Evolutionary conservation across 2,888 invertebrate genomes (phyloP).

Genomic region (Apocheima hispidaria): DNA sequence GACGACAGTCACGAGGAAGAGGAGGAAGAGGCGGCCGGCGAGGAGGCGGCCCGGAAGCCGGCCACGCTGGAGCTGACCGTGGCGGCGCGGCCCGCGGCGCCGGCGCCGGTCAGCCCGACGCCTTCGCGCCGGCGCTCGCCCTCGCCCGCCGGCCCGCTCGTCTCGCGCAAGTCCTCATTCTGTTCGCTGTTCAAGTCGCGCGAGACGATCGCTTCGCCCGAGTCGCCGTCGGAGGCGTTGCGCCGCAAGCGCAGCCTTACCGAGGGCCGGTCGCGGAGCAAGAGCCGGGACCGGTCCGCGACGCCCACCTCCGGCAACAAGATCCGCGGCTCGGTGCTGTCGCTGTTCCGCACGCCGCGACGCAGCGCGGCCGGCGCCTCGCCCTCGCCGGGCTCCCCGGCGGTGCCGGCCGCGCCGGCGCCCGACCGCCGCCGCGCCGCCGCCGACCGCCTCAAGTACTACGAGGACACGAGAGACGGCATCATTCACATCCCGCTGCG

Average conservation of each 20-base stretch:
- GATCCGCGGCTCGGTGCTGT: slow-evolving; percentile 88
- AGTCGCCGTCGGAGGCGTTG: slow-evolving; percentile 84
- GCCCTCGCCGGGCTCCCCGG: slow-evolving; percentile 70
- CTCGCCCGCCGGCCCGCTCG: slow-evolving; percentile 88
- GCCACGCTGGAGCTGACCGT: slow-evolving; percentile 83
- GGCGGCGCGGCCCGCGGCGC: slow-evolving; percentile 24
- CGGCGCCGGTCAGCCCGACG: slow-evolving; percentile 81
- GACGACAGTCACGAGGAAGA: slow-evolving; percentile 88
- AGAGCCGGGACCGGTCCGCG: slow-evolving; percentile 87
- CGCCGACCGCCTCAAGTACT: slow-evolving; percentile 81
- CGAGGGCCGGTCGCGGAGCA: slow-evolving; percentile 87
- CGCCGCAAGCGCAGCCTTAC: slow-evolving; percentile 76
- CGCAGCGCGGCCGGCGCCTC: slow-evolving; percentile 59
- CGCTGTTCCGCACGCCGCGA: slow-evolving; percentile 88
- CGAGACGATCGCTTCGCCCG: slow-evolving; percentile 88
- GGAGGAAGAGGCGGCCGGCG: slow-evolving; percentile 70
- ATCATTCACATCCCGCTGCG: slow-evolving; percentile 91
- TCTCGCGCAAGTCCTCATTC: slow-evolving; percentile 93
- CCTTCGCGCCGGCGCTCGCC: slow-evolving; percentile 77
- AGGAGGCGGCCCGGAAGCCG: slow-evolving; percentile 82
- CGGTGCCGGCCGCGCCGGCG: slow-evolving; percentile 56
- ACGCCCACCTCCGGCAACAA: slow-evolving; percentile 86
- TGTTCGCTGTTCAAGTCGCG: slow-evolving; percentile 92
- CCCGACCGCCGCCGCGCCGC: slow-evolving; percentile 50
- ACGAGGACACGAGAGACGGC: slow-evolving; percentile 88